Conservation (phyloP, 2,888 invertebrate species). For the Laothoe populi region DNA sequence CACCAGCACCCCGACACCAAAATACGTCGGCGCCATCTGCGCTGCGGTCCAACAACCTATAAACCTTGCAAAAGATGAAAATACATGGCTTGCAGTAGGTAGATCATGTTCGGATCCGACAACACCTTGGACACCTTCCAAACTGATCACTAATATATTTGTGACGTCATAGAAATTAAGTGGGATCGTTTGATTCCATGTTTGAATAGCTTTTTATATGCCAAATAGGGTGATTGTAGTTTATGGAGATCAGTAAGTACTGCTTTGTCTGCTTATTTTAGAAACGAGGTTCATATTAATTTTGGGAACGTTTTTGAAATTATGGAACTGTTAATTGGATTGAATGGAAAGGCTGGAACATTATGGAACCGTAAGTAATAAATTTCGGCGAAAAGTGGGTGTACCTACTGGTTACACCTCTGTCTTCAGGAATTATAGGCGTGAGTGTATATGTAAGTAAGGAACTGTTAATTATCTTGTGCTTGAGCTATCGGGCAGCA, state of each 20-base stretch:
- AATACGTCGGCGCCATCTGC: constrained; percentile 13
- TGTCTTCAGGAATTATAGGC: no score
- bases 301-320: no score
- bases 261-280: not conserved
- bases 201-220: constrained; percentile 12
- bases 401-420: no score
- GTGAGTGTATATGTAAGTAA: no score
- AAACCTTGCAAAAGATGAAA: constrained; percentile 25
- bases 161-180: constrained; percentile 3
- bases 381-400: no score
- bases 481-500: no score
- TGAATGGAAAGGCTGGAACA: no score
- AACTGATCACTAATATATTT: constrained; percentile 27
- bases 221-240: constrained; percentile 10
- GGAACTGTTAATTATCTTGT: no score
- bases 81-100: constrained; percentile 23
- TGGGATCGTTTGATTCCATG: not conserved
- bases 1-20: not conserved
- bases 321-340: no score
- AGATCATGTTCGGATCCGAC: constrained; percentile 24
- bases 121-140: constrained; percentile 27
- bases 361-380: no score
- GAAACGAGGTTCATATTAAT: not conserved
- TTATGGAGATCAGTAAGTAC: not conserved
- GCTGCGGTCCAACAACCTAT: constrained; percentile 13